Base-by-base conservation (phyloP, 1,140 invertebrate species). In the Liolophura sinensis region DNA sequence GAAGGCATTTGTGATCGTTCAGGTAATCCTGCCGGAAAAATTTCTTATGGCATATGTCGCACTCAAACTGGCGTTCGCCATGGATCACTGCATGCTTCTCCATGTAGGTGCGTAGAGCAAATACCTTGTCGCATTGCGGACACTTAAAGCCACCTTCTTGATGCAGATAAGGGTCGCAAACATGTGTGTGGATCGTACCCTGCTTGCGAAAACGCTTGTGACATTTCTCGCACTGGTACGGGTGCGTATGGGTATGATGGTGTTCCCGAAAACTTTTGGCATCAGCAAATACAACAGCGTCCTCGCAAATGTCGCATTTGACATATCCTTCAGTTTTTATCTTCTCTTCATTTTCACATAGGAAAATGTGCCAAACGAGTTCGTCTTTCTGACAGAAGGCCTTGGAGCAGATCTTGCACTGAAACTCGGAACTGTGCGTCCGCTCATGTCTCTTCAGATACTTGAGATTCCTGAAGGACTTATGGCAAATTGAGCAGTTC, bases 151-250 rank as follows among this genome's bases (percentile, higher is more conserved):
- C 31, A 22, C 20, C 25, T 24, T 52, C 18, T 22, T 50, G 16
- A 6, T 15, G 25, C 15, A n/a, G n/a, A 64, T 60, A 55, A 60
- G 48, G 31, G 46, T 71, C 55, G 66, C 81, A 83, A 20, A 75
- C 73, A 66, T 84, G 82, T 46, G 65, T 76, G 24, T 76, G 72
- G 9, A 84, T 65, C 27, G 69, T 77, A 3, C 78, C 73, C 25
- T 77, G 71, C 62, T 78, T 82, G 18, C 77, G 68, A 60, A 86
- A 82, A 22, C 82, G 31, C 68, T 78, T 78, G 7, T 69, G 67
- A 75, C 86, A 87, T 16, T 69, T 73, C 22, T 80, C 72, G 73
- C 86, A 87, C 20, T 76, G 68, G 68, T 78, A 78, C 1, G 79
- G 81, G 63, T 85, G 84, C 16, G 84, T 82, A 66, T 87, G 86